A percentile compares a stretch with the other conserved stretches of the same genome.
Conservation (phyloP, 2,888 invertebrate species). For the Dryococelus australis region DNA sequence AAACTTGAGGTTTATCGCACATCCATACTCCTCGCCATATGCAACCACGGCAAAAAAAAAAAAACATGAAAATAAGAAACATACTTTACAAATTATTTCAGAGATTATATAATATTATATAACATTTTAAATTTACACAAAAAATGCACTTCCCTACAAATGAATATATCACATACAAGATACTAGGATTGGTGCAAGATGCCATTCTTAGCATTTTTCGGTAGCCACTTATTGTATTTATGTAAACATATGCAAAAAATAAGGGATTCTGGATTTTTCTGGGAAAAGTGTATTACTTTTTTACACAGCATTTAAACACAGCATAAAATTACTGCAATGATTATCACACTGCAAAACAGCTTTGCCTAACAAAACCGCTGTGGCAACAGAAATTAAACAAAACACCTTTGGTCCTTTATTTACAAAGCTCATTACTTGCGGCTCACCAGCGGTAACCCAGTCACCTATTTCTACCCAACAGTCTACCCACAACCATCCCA, state of each 20-base stretch:
- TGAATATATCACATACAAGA: constrained; percentile 62
- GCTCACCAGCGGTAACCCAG: constrained; percentile 34
- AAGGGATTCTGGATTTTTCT: constrained; percentile 45
- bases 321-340: constrained; percentile 28
- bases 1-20: constrained; percentile 40
- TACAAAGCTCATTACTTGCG: constrained; percentile 41
- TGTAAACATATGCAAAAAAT: constrained; percentile 37
- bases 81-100: constrained; percentile 56
- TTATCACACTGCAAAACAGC: constrained; percentile 28
- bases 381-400: constrained; percentile 35
- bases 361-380: constrained; percentile 28
- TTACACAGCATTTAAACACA: constrained; percentile 28
- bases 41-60: constrained; percentile 44
- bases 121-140: constrained; percentile 46
- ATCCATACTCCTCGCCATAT: constrained; percentile 43
- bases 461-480: constrained; percentile 24
- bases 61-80: constrained; percentile 47
- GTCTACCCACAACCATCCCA: constrained; percentile 41
- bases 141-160: constrained; percentile 58
- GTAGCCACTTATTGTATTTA: constrained; percentile 21
- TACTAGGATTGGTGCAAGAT: constrained; percentile 59
- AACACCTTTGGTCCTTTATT: constrained; percentile 44
- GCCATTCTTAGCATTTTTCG: constrained; percentile 32
- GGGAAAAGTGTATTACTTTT: constrained; percentile 41
- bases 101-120: constrained; percentile 44